phyloP scores from a whole-genome alignment of 2,888 invertebrate species.

The Coelopa pilipes region DNA sequence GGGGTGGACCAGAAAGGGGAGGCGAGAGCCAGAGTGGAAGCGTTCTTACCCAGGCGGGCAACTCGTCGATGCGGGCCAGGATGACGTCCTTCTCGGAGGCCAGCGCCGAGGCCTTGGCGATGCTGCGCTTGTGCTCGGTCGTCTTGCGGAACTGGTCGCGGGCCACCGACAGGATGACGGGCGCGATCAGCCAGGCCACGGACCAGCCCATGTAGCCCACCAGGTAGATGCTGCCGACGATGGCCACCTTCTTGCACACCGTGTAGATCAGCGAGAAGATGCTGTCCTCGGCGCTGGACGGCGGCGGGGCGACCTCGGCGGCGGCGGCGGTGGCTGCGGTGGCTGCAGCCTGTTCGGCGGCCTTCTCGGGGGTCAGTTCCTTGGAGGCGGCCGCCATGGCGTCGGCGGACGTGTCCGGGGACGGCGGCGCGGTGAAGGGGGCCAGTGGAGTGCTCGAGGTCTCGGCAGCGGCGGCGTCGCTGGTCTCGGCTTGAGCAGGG shows the following conservation, averaged over 20 bases:
- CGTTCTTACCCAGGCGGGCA: constrained; percentile 89
- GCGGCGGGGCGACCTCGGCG: background rate
- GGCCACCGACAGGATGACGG: constrained; percentile 81
- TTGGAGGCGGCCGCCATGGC: constrained; percentile 44
- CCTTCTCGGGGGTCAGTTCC: constrained; percentile 39
- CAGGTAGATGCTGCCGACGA: constrained; percentile 81
- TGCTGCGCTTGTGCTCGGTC: constrained; percentile 76
- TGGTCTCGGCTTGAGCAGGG: background rate
- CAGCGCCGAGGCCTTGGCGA: constrained; percentile 81
- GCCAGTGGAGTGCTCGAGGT: constrained; percentile 42
- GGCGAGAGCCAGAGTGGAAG: constrained; percentile 16
- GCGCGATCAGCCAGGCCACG: constrained; percentile 83
- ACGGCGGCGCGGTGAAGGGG: constrained; percentile 36
- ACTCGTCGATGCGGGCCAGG: constrained; percentile 85
- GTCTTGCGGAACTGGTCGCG: constrained; percentile 83
- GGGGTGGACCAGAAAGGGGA: background rate
- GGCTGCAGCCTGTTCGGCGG: constrained; percentile 31
- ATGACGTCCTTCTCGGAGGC: constrained; percentile 89
- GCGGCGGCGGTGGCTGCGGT: constrained; percentile 36
- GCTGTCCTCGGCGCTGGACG: constrained; percentile 58
- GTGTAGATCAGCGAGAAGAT: constrained; percentile 73
- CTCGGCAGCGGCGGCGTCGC: background rate
- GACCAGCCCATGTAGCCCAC: constrained; percentile 86
- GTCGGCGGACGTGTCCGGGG: constrained; percentile 37
- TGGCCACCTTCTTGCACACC: constrained; percentile 75